Base-by-base conservation (phyloP, 2,797 vertebrate genomes). In the Gallinago stenura region DNA sequence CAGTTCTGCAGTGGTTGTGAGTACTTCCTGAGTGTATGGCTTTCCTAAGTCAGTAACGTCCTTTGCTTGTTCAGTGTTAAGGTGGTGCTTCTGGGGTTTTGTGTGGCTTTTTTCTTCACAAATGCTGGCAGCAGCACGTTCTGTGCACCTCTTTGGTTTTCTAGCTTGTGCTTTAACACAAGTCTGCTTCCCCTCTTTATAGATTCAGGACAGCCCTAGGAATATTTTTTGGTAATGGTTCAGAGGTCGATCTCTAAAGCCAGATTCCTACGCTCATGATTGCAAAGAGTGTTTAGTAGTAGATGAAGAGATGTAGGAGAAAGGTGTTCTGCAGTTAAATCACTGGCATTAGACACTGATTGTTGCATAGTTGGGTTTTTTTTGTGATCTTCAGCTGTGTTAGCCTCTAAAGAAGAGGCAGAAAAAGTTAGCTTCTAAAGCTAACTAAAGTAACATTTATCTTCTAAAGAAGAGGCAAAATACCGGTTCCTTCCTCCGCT, bases 21-120 rank as follows among this genome's bases (percentile, higher is more conserved):
- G 31, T 76, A 31, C 25, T 69, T 70, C 43, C 79, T 72, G 60
- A 12, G 31, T 66, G 26, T 43, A 39, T 87, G 37, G 14, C 73
- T n/a, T 72, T 81, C 43, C 50, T 51, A 16, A n/a, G 39, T 75
- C 70, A 57, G 48, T 56, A 71, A 81, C 22, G 26, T 22, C 54
- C 65, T 75, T 77, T 93, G 53, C 41, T 93, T 75, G 35, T 51
- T 91, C 73, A 66, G 77, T 65, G 78, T 78, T 75, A 45, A 95
- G 60, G 25, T 68, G 28, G 12, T 64, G 15, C 5, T 89, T 81
- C 28, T 17, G 19, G 17, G 54, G 16, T 20, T 92, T 72, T 58
- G 39, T 64, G 50, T 41, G 12, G 5, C 69, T 46, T 5, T 58
- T 83, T 86, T 8, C 30, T 80, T 81, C 39, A 33, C 8, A 78